Evolutionary conservation across 2,113 vertebrate genomes (phyloP).

Genomic region (Lamprologus sp.): DNA sequence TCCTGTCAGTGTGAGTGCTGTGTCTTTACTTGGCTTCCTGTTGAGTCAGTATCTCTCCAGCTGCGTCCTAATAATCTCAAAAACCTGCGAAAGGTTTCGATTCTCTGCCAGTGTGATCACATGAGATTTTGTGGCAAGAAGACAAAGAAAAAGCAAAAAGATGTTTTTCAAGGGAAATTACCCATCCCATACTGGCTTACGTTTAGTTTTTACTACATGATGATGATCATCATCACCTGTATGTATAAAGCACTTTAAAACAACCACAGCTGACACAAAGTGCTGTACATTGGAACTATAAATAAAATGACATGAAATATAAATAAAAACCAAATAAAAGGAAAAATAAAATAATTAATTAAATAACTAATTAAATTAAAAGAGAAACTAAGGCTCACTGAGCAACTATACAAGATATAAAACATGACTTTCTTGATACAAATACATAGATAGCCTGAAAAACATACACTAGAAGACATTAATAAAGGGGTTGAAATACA

Average conservation of each 20-base stretch:
- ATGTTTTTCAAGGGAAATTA: not conserved
- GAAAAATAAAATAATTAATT: not conserved
- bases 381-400: not conserved
- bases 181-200: not conserved
- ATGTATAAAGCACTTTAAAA: not conserved
- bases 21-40: not conserved
- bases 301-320: not conserved
- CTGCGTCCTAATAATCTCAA: not conserved
- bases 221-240: rapidly evolving
- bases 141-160: not conserved
- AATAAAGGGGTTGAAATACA: not conserved
- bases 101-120: not conserved
- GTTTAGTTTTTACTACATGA: not conserved
- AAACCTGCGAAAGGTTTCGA: not conserved
- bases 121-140: not conserved
- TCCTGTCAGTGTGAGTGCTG: too few species aligned
- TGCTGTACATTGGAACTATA: not conserved
- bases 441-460: not conserved
- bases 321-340: not conserved
- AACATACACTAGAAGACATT: not conserved
- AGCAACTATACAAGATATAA: not conserved
- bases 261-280: not conserved
- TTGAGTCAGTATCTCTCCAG: not conserved
- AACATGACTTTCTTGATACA: not conserved
- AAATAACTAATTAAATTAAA: not conserved